Conservation (phyloP, 1,140 invertebrate species). For the Cephus cinctus region DNA sequence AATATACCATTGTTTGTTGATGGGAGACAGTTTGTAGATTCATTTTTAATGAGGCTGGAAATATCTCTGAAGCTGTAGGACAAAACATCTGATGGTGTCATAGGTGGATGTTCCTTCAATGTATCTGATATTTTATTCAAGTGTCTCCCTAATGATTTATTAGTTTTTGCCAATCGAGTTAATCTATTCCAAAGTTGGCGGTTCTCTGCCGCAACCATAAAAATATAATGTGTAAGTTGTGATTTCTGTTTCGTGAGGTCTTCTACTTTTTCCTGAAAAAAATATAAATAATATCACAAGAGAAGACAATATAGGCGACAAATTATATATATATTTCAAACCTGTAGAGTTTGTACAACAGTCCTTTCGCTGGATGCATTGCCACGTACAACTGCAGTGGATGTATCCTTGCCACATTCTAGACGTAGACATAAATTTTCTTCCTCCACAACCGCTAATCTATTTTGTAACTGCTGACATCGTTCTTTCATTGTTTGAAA, state of each 20-base stretch:
- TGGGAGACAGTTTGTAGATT: constrained; percentile 38
- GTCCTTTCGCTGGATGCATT: constrained; percentile 21
- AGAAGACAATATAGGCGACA: constrained; percentile 7
- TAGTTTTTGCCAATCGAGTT: constrained; percentile 63
- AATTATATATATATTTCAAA: constrained; percentile 33
- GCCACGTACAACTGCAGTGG: constrained; percentile 13
- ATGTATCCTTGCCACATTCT: constrained; percentile 49
- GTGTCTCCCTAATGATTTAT: constrained; percentile 54
- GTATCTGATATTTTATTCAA: constrained; percentile 57
- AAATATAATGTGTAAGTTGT: constrained; percentile 71
- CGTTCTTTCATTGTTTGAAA: constrained; percentile 78
- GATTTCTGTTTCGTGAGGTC: constrained; percentile 71
- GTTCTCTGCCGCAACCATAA: constrained; percentile 79
- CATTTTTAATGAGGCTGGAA: constrained; percentile 14
- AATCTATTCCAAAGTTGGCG: constrained; percentile 74
- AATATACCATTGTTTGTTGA: constrained; percentile 31
- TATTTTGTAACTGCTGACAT: constrained; percentile 70
- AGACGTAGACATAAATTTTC: constrained; percentile 70
- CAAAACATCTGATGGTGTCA: constrained; percentile 31
- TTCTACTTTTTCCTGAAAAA: constrained; percentile 61
- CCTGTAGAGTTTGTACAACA: constrained; percentile 26
- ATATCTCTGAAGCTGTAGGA: constrained; percentile 34
- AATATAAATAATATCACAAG: constrained; percentile 10
- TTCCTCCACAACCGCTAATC: constrained; percentile 67
- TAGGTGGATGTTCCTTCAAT: constrained; percentile 46